Percentiles rank a stretch among this genome's conserved stretches.
Conservation (phyloP, 1,140 invertebrate genomes). For the Drosophila aff. region DNA sequence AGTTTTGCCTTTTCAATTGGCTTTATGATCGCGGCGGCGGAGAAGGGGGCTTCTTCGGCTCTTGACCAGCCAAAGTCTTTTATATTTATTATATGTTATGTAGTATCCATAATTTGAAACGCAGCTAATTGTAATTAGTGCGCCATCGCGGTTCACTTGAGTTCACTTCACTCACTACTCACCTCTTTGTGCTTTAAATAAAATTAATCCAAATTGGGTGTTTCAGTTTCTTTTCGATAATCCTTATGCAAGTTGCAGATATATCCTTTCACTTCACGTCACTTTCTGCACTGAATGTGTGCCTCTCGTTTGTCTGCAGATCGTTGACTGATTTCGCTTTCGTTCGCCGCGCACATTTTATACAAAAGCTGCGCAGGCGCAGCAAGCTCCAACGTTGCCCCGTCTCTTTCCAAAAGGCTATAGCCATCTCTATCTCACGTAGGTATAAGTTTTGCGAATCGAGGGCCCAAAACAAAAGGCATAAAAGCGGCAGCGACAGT, state of each 20-base stretch:
- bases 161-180: slow-evolving; percentile 50
- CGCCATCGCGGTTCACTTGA: slow-evolving; percentile 20
- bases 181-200: slow-evolving; percentile 56
- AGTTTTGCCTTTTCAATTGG: slow-evolving; percentile 58
- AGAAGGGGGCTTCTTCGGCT: neutral
- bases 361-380: slow-evolving; percentile 75
- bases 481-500: slow-evolving; percentile 36
- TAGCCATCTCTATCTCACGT: slow-evolving; percentile 4
- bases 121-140: slow-evolving; percentile 26
- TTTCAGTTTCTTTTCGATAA: slow-evolving; percentile 43
- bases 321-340: slow-evolving; percentile 83
- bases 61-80: slow-evolving; percentile 17
- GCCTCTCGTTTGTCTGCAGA: slow-evolving; percentile 61
- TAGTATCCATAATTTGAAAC: slow-evolving; percentile 20
- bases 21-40: slow-evolving; percentile 16
- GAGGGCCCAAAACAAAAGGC: slow-evolving; percentile 74
- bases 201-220: slow-evolving; percentile 47
- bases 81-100: slow-evolving; percentile 15
- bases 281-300: slow-evolving; percentile 55
- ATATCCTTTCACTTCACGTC: slow-evolving; percentile 73
- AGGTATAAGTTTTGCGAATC: slow-evolving; percentile 55
- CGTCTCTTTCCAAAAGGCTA: slow-evolving; percentile 14
- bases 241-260: slow-evolving; percentile 66
- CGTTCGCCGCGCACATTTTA: slow-evolving; percentile 67
- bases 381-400: slow-evolving; percentile 32